Percentiles rank a stretch among this genome's conserved stretches.
phyloP scores from a whole-genome alignment of 2,797 vertebrate species.

The Molossus alvarezi region DNA sequence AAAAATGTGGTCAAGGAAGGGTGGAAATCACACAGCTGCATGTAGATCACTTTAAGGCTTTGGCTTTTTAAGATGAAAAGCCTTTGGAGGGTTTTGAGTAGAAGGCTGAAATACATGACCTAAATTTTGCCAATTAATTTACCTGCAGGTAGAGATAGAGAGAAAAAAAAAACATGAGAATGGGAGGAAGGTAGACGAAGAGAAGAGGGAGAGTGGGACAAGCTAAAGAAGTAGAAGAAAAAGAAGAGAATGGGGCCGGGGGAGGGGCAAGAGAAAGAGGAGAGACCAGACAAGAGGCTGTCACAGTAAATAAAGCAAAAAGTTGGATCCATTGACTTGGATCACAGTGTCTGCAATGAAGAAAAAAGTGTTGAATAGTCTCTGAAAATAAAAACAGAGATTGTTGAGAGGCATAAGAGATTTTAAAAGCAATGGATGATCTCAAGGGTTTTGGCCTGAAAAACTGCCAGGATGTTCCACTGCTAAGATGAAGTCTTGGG shows the following conservation, averaged over 20 bases:
- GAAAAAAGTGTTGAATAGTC: neutral
- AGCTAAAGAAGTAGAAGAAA: neutral
- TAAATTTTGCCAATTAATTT: neutral
- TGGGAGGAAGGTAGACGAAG: neutral
- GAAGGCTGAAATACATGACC: neutral
- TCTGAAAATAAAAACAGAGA: conserved; percentile 12
- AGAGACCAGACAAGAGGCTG: neutral
- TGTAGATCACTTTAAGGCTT: neutral
- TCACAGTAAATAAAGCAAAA: neutral
- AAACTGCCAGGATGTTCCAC: neutral
- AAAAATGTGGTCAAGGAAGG: neutral
- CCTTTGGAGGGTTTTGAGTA: neutral
- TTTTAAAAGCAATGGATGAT: neutral
- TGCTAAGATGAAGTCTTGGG: neutral
- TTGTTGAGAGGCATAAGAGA: neutral
- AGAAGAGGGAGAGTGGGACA: neutral
- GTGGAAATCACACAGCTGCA: neutral
- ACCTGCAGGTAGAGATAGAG: neutral
- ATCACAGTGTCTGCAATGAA: neutral
- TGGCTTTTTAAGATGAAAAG: neutral
- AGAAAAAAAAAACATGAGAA: neutral
- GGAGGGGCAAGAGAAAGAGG: fast-evolving
- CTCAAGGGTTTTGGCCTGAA: neutral
- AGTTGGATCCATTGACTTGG: neutral
- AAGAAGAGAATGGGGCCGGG: neutral